A percentile compares a stretch with the other conserved stretches of the same genome.
These are phyloP conservation scores for Notothenia rossii DNA, from an alignment of 2,113 vertebrate species.

Conservation along the genomic window DNA sequence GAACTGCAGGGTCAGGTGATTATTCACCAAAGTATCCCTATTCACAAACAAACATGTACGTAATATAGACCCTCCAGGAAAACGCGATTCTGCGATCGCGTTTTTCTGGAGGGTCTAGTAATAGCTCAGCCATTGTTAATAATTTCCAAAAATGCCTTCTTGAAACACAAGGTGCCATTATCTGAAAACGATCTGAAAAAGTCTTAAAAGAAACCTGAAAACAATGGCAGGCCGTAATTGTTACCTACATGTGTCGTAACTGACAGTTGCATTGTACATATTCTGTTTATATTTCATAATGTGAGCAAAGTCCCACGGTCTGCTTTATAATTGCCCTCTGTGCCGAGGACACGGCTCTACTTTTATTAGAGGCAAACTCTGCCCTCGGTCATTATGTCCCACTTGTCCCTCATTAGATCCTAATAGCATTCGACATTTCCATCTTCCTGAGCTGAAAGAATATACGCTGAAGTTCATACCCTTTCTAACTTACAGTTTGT, in stretches of 20 bases:
- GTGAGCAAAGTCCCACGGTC: slow-evolving; percentile 7
- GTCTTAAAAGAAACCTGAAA: background rate
- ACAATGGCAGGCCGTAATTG: background rate
- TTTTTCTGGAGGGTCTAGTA: no score
- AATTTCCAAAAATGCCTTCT: background rate
- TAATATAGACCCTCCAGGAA: no score
- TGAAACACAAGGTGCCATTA: background rate
- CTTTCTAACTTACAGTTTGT: slow-evolving; percentile 4
- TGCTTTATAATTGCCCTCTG: slow-evolving; percentile 46
- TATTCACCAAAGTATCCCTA: background rate
- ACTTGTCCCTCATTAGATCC: slow-evolving; percentile 63
- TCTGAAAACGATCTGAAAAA: background rate
- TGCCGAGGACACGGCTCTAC: slow-evolving; percentile 25
- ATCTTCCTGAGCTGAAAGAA: slow-evolving; percentile 32
- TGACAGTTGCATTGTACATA: background rate
- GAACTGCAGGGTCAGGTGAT: background rate
- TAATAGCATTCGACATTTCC: slow-evolving; percentile 66
- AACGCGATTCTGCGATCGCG: no score
- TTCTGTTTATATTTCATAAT: slow-evolving; percentile 1
- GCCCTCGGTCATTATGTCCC: slow-evolving; percentile 53
- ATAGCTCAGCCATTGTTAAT: background rate
- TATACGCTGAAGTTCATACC: slow-evolving; percentile 7
- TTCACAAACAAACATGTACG: background rate
- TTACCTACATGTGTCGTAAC: background rate
- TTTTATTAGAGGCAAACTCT: slow-evolving; percentile 61